Evolutionary conservation across 2,888 invertebrate species (phyloP), one percentile per base, ranked within the genome.

Genomic region (Agrotis clavis): DNA sequence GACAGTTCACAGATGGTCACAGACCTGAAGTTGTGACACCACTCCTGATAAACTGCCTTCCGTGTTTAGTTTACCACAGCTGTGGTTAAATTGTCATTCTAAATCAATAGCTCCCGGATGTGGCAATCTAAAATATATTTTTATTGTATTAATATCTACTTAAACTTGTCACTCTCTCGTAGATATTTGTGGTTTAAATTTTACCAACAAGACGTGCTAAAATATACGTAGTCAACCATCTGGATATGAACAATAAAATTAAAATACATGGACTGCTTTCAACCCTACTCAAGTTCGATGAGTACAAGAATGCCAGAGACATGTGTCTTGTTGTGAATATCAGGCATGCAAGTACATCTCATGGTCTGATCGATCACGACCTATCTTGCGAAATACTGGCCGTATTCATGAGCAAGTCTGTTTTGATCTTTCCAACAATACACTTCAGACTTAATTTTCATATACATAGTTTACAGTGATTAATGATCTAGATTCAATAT

Each of bases 321-420:
- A 77, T 69, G 50, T 71, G 72, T 72, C 59, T 70, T 62, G 56
- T 61, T 69, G 62, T 61, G 48, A 73, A 71, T 73, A 76, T 54
- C 64, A 62, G n/a, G 65, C 62, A 62, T 64, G 71, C 78, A 68
- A 69, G 66, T 83, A 74, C 78, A 54, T 75, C 83, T 87, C 88
- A 89, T 83, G 87, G 88, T 70, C 85, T 84, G 75, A 84, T 86
- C 84, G 87, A 88, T 88, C 89, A 90, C 89, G 89, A 87, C 79
- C 70, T 53, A 77, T 67, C 73, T 90, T 89, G 80, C 81, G 87
- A 87, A 88, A 88, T 77, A 74, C 84, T 87, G 84, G 83, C 85
- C 84, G 60, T 72, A 79, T 80, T 77, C 54, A 81, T 78, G 72
- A 70, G 60, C 57, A 47, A 67, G 61, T 54, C 56, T 61, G 19